Conservation (phyloP, 2,797 vertebrate genomes). For the Xenopus petersii region DNA sequence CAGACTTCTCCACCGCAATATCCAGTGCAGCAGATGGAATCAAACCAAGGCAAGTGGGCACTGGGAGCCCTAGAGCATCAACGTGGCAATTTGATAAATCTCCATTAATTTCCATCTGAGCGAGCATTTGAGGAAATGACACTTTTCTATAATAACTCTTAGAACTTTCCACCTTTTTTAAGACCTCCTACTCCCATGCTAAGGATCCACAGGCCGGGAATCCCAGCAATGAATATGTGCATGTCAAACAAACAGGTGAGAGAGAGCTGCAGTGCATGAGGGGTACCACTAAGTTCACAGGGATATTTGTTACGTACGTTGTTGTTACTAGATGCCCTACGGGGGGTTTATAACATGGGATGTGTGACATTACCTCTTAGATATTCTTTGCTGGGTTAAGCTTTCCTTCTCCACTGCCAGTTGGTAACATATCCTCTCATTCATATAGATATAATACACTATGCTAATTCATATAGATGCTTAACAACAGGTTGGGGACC, state of each 20-base stretch:
- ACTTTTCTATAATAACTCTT: not conserved
- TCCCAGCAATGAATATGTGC: not conserved
- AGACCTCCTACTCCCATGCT: not conserved
- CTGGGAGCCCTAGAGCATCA: not conserved
- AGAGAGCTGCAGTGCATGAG: not conserved
- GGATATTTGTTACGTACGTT: not conserved
- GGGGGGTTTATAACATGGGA: too few relatives aligned
- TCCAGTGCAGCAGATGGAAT: not conserved
- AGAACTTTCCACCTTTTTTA: not conserved
- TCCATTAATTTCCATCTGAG: not conserved
- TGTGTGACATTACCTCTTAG: too few relatives aligned
- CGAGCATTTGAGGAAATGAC: not conserved
- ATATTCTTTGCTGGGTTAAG: too few relatives aligned
- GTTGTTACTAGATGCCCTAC: too few relatives aligned
- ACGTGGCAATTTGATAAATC: not conserved
- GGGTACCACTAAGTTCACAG: not conserved
- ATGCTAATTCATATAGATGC: too few relatives aligned
- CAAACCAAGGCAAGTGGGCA: not conserved
- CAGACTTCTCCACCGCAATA: not conserved
- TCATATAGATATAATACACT: too few relatives aligned
- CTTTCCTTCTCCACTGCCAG: not conserved
- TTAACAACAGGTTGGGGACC: too few relatives aligned
- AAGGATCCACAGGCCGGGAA: not conserved
- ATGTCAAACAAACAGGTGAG: not conserved
- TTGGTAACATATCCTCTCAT: not conserved